A percentile compares a stretch with the other conserved stretches of the same genome.
phyloP scores from a whole-genome alignment of 2,888 invertebrate species.

The Amiota mariae region DNA sequence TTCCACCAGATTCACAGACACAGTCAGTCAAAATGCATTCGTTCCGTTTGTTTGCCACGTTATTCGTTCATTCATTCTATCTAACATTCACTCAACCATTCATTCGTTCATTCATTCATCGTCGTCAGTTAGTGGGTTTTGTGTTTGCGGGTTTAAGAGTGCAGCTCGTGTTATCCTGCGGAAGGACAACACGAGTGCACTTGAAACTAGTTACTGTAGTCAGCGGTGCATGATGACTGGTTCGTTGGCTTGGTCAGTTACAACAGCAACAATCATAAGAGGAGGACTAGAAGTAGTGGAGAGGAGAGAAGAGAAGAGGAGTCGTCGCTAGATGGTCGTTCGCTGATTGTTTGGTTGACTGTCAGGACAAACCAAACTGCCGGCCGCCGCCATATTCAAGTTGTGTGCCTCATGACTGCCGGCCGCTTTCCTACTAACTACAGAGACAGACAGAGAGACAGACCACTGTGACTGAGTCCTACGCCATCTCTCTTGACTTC shows the following conservation, averaged over 20 bases:
- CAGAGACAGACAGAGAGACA: not conserved
- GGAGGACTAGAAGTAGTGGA: not conserved
- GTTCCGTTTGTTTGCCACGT: not conserved
- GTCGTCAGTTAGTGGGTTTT: not conserved
- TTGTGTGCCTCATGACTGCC: not conserved
- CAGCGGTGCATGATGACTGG: conserved; percentile 32
- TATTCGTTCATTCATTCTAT: conserved; percentile 2
- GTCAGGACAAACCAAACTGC: not conserved
- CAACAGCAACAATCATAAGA: not conserved
- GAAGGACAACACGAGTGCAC: conserved; percentile 47
- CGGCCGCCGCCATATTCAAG: not conserved
- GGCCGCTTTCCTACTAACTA: not conserved
- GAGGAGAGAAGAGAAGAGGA: no score
- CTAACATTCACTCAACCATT: not conserved
- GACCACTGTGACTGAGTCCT: not conserved
- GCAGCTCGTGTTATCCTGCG: conserved; percentile 4
- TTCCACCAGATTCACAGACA: not conserved
- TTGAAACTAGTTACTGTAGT: conserved; percentile 58
- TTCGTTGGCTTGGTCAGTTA: conserved; percentile 8
- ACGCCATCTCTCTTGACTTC: not conserved
- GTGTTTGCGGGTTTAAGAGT: not conserved
- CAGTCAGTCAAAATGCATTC: conserved; percentile 10
- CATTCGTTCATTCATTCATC: not conserved
- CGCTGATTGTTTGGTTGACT: not conserved
- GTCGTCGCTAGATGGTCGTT: not conserved